Evolutionary conservation across 2,888 invertebrate genomes (phyloP), one percentile per base, ranked within the genome.

Genomic region (Brachynemurus nebulosus): DNA sequence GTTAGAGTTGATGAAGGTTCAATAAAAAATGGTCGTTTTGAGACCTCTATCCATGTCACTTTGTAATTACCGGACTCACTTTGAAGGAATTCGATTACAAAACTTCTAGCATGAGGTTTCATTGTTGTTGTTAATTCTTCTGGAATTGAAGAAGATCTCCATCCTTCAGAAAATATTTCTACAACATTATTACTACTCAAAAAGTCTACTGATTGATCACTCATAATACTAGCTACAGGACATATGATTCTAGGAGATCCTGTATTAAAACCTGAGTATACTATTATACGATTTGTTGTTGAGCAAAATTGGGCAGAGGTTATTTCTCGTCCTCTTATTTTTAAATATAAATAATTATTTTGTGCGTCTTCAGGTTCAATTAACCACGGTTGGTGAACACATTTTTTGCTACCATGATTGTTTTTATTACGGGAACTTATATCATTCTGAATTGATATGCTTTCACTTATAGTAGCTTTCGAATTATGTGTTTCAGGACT

Each of bases 31-130:
- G 75, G 72, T 55, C 77, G 74, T 57, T 76, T 84, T 49, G 80
- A 80, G 21, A 84, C 74, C 54, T 84, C 82, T 65, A 84, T 80
- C 84, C 84, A 85, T 53, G 78, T 79, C 39, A 85, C 78, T 30
- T 74, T 72, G 60, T 84, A 84, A 59, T 74, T 77, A 1, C 82
- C 82, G 12, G 76, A 73, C 56, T 84, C 82, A 40, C 76, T 71
- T 57, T 81, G 81, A 23, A 82, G 61, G 59, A 84, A 83, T 60
- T 84, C 83, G 40, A 85, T 74, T 37, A 83, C 76, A 53, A 80
- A 81, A 58, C 81, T 82, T 48, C 79, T 66, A 7, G 80, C 75
- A 53, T 76, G 72, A 34, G 73, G 70, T 61, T 72, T 63, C 51
- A 70, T 55, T 58, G 64, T 19, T 11, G 23, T 25, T 16, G 37